Evolutionary conservation across 2,797 vertebrate genomes (phyloP).

Genomic region (Ptychobarbus kaznakovi): DNA sequence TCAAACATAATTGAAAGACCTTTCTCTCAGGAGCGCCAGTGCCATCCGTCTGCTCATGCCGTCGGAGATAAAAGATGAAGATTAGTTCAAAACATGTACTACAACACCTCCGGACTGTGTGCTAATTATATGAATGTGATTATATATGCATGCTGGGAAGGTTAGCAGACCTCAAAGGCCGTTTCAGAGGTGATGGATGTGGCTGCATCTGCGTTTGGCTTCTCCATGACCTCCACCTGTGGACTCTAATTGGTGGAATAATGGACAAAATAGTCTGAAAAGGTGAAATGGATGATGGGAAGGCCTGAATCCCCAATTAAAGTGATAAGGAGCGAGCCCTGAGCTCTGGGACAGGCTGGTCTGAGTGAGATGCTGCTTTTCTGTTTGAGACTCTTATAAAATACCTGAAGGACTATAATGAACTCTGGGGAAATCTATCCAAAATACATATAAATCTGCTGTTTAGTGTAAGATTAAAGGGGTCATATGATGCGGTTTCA

Average conservation of each 20-base stretch:
- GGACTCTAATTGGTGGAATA: constrained; percentile 72
- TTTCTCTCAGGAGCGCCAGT: constrained; percentile 31
- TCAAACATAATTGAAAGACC: constrained; percentile 43
- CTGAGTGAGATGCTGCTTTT: constrained; percentile 25
- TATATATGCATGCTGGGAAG: constrained; percentile 67
- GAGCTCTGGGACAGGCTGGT: constrained; percentile 41
- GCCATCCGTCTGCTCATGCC: constrained; percentile 42
- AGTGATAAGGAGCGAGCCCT: constrained; percentile 38
- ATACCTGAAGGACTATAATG: background rate
- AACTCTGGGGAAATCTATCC: background rate
- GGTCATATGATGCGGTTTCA: background rate
- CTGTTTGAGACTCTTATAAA: constrained; percentile 8
- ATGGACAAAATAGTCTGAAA: constrained; percentile 73
- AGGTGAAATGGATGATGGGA: constrained; percentile 84
- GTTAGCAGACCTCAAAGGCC: constrained; percentile 85
- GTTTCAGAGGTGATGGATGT: constrained; percentile 66
- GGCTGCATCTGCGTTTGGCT: constrained; percentile 72
- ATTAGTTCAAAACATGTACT: constrained; percentile 51
- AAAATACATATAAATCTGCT: background rate
- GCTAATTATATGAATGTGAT: constrained; percentile 17
- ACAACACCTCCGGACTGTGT: background rate
- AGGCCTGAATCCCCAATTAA: constrained; percentile 66
- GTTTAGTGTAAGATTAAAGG: background rate
- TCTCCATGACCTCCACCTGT: constrained; percentile 83
- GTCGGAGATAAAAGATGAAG: constrained; percentile 30